Evolutionary conservation across 2,113 vertebrate genomes (phyloP).

Genomic region (Percopsis transmontana): DNA sequence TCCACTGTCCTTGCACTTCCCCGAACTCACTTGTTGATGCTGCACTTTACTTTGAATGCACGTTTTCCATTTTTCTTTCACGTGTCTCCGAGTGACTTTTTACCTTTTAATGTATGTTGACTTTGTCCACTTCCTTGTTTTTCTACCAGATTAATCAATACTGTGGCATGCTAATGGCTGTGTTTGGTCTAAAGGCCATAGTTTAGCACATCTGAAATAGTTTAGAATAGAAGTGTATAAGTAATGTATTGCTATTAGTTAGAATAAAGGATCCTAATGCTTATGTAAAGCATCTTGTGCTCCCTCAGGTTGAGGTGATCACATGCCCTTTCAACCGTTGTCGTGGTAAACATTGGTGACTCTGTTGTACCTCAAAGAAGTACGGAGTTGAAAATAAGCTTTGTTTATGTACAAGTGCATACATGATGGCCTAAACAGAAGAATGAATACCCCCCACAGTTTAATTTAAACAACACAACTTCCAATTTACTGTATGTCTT

Average conservation of each 20-base stretch:
- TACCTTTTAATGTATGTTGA: conserved; percentile 47
- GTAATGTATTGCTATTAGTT: background rate
- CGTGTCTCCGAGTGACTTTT: conserved; percentile 41
- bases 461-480: background rate
- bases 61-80: conserved; percentile 29
- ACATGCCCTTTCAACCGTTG: background rate
- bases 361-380: background rate
- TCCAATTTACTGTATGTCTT: background rate
- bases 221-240: background rate
- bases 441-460: background rate
- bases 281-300: background rate
- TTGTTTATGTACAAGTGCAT: background rate
- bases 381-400: background rate
- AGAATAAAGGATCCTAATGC: conserved; percentile 4
- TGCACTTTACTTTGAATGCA: background rate
- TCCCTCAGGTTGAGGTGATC: background rate
- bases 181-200: conserved; percentile 54
- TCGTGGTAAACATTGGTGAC: conserved; percentile 1
- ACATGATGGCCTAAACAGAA: background rate
- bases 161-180: conserved; percentile 21
- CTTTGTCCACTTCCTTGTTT: conserved; percentile 58
- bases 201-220: conserved; percentile 10
- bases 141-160: conserved; percentile 38
- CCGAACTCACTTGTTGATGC: background rate
- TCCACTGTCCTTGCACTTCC: background rate